Conservation (phyloP, 1,140 invertebrate genomes). For the Olivierus martensii region DNA sequence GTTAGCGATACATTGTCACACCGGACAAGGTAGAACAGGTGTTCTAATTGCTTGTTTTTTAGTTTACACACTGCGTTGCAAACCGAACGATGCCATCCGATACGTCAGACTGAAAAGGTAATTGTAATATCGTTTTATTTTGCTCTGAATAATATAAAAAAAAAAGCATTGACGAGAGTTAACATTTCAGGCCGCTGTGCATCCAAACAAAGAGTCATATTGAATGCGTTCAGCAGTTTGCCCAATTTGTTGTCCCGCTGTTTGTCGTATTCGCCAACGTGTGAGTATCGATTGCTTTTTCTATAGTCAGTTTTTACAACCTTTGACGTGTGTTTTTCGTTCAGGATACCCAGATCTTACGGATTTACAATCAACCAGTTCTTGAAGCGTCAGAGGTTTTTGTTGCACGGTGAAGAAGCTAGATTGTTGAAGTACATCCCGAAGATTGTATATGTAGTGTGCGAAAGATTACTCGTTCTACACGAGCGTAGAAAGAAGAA, state of each 20-base stretch:
- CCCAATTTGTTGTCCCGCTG: slow-evolving; percentile 63
- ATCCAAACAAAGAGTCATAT: slow-evolving; percentile 72
- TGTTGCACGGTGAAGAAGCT: slow-evolving; percentile 66
- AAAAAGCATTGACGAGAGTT: not conserved
- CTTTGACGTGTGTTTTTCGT: no score
- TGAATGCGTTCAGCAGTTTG: slow-evolving; percentile 63
- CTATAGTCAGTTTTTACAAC: no score
- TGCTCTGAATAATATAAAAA: not conserved
- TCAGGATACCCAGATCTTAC: slow-evolving; percentile 23
- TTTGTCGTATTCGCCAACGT: slow-evolving; percentile 50
- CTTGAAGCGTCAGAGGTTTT: slow-evolving; percentile 53
- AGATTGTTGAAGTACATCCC: slow-evolving; percentile 60
- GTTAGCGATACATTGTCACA: slow-evolving; percentile 71
- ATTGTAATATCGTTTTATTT: not conserved
- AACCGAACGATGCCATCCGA: slow-evolving; percentile 61
- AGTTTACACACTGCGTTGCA: slow-evolving; percentile 57
- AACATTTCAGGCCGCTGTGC: slow-evolving; percentile 41
- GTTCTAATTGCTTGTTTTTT: slow-evolving; percentile 75
- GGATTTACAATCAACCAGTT: slow-evolving; percentile 53
- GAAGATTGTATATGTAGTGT: slow-evolving; percentile 40
- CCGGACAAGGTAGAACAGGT: slow-evolving; percentile 69
- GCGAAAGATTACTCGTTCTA: no score
- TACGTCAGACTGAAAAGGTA: slow-evolving; percentile 56
- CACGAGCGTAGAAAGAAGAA: no score
- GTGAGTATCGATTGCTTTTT: slow-evolving; percentile 3